Base-by-base conservation (phyloP, 2,797 vertebrate species). In the Liasis olivaceus region DNA sequence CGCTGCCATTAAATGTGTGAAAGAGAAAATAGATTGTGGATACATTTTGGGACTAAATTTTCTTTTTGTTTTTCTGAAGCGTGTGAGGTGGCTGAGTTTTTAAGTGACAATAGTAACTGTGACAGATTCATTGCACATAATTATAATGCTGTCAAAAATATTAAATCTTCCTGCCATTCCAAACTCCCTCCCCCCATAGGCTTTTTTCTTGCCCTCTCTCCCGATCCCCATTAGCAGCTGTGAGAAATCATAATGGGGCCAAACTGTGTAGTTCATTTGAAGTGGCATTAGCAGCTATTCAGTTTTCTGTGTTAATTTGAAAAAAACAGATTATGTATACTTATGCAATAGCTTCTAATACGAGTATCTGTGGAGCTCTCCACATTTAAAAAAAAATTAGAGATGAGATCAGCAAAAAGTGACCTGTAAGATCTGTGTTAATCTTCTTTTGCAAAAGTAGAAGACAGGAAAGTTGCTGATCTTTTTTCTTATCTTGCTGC, bases 31-130 rank as follows among this genome's bases (percentile, higher is more conserved):
- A 26, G 59, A 24, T 26, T 42, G 58, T 88, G 14, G 58, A 36
- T 56, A n/a, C 56, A 4, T 56, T 54, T 36, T 24, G 28, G 58
- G 13, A 31, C 59, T 26, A 86, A 26, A 15, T 81, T 84, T 51
- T 92, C 62, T 69, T 63, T 89, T 72, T 36, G 7, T 24, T 26
- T 20, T 60, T 51, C 84, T 51, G 81, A 26, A 51, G 59, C 87
- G 9, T 87, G 24, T 77, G 36, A 9, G 8, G 54, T 84, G 13
- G 7, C 87, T 60, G 47, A 31, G 42, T 28, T 77, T 89, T 90
- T 63, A 92, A 93, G 66, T 14, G 66, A 90, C 93, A 92, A 26
- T 63, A 31, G 62, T 56, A 72, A 60, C 56, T 60, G 13, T 88
- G 91, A 85, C 86, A 60, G 85, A 85, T 85, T 69, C 69, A 88